Evolutionary conservation across 2,113 vertebrate species (phyloP).

Genomic region (Colaptes auratus): DNA sequence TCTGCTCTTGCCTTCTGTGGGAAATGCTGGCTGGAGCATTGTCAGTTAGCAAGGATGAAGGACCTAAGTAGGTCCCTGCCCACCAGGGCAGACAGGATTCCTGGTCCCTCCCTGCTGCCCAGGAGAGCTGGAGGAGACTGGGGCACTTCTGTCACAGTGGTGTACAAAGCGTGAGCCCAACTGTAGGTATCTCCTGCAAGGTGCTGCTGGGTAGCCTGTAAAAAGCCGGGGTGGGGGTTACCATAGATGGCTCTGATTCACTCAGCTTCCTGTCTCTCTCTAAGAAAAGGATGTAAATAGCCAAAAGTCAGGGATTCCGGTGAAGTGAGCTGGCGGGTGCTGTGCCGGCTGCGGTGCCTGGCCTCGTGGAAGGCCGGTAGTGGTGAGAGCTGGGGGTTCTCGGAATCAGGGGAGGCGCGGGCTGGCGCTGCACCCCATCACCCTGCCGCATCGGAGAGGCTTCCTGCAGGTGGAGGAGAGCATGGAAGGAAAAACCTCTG

Average conservation of each 20-base stretch:
- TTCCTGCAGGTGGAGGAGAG: constrained; percentile 68
- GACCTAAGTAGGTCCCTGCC: no score
- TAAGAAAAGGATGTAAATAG: constrained; percentile 73
- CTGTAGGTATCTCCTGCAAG: not conserved
- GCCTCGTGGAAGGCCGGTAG: constrained; percentile 86
- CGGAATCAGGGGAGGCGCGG: constrained; percentile 78
- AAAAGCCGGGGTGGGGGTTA: not conserved
- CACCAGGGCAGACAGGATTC: not conserved
- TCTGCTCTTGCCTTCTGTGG: not conserved
- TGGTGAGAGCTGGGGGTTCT: constrained; percentile 81
- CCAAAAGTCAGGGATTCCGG: constrained; percentile 69
- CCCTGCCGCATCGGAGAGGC: constrained; percentile 63
- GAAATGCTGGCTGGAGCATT: fast-evolving
- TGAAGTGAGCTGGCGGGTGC: constrained; percentile 62
- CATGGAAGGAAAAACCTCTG: constrained; percentile 16
- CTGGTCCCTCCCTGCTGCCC: not conserved
- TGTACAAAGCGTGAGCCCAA: not conserved
- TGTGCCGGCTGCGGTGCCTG: constrained; percentile 22
- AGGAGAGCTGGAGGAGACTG: not conserved
- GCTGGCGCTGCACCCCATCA: constrained; percentile 54
- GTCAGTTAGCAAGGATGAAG: not conserved
- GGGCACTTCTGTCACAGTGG: fast-evolving
- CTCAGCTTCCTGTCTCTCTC: constrained; percentile 73
- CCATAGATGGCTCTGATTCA: constrained; percentile 44
- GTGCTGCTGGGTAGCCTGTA: not conserved